A percentile compares a stretch with the other conserved stretches of the same genome.
Conservation (phyloP, 2,888 invertebrate species). For the Ephialtes manifestator region DNA sequence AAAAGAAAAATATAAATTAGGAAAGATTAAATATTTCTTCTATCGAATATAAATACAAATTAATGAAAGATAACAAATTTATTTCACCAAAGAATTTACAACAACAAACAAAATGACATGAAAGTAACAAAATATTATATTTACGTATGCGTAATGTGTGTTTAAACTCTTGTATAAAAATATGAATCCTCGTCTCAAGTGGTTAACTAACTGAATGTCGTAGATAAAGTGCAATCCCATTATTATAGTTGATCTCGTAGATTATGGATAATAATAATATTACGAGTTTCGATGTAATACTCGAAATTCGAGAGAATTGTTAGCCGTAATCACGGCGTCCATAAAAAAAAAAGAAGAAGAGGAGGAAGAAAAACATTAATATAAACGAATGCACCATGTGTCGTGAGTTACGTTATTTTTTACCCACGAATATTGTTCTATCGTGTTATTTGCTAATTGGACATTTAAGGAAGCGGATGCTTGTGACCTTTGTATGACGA, state of each 20-base stretch:
- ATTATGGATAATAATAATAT: slow-evolving; percentile 39
- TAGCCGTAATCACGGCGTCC: slow-evolving; percentile 31
- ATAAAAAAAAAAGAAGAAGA: slow-evolving; percentile 11
- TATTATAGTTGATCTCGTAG: slow-evolving; percentile 58
- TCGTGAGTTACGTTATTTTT: slow-evolving; percentile 3
- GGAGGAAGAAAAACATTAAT: slow-evolving; percentile 30
- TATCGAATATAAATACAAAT: neutral
- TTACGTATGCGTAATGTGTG: slow-evolving; percentile 62
- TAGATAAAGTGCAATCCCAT: slow-evolving; percentile 52
- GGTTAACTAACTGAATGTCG: slow-evolving; percentile 29
- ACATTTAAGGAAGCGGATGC: neutral
- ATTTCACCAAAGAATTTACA: neutral
- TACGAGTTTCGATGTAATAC: slow-evolving; percentile 21
- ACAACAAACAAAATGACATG: slow-evolving; percentile 2
- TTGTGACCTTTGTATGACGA: slow-evolving; percentile 28
- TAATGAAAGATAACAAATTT: neutral
- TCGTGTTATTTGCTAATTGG: slow-evolving; percentile 15
- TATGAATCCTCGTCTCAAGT: slow-evolving; percentile 44
- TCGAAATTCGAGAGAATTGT: slow-evolving; percentile 47
- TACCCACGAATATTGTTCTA: slow-evolving; percentile 22
- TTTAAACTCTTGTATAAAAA: slow-evolving; percentile 51
- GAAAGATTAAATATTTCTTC: slow-evolving; percentile 5
- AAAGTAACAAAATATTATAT: slow-evolving; percentile 47
- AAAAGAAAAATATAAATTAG: neutral
- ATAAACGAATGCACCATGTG: slow-evolving; percentile 49